Percentiles rank a stretch among this genome's conserved stretches.
phyloP scores from a whole-genome alignment of 1,140 invertebrate species.

The Myzus persicae region DNA sequence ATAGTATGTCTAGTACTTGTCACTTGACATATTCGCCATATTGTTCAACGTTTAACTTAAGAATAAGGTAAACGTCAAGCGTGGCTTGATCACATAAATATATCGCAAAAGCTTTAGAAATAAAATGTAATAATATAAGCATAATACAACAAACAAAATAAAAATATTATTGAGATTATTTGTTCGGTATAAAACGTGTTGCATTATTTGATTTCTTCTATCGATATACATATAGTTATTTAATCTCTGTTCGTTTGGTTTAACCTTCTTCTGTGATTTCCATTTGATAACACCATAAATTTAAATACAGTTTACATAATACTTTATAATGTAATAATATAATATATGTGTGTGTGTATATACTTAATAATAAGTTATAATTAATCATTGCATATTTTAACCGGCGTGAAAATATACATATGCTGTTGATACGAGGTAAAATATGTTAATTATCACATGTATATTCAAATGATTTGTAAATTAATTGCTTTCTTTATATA shows the following conservation, averaged over 20 bases:
- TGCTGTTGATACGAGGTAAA: background rate
- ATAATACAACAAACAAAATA: background rate
- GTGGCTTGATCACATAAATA: background rate
- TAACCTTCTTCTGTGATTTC: constrained; percentile 6
- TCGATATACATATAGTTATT: background rate
- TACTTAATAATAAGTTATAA: constrained; percentile 19
- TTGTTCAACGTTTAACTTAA: background rate
- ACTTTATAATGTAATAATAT: background rate
- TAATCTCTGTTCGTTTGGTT: background rate
- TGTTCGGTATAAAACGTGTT: background rate
- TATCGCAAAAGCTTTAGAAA: background rate
- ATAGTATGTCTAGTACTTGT: too few relatives aligned
- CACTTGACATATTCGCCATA: background rate
- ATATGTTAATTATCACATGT: background rate
- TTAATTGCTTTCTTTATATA: background rate
- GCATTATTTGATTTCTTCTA: background rate
- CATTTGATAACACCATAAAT: background rate
- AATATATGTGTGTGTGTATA: background rate
- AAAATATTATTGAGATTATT: background rate
- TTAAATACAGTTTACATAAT: background rate
- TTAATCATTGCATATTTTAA: constrained; percentile 18
- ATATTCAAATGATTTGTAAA: constrained; percentile 1
- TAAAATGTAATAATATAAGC: background rate
- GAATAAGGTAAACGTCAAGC: background rate
- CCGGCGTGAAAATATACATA: background rate